phyloP scores from a whole-genome alignment of 92 coral and sea anemone genomes.

The Heteractis magnifica region DNA sequence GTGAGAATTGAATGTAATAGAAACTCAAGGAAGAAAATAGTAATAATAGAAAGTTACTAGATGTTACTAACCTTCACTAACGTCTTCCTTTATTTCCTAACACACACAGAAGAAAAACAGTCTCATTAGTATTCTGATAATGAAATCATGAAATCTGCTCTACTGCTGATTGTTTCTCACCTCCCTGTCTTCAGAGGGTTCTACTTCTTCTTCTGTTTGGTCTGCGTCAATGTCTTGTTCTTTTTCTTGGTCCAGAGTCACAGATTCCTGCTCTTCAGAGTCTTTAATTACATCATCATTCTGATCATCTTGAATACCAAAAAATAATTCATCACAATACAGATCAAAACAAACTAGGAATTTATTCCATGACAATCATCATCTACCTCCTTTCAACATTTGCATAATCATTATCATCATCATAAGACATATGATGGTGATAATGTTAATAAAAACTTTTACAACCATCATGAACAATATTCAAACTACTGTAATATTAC shows the following conservation, averaged over 20 bases:
- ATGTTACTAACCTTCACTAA: background rate
- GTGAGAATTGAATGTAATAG: background rate
- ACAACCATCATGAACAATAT: too few species aligned
- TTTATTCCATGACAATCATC: background rate
- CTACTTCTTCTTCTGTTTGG: background rate
- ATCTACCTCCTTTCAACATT: background rate
- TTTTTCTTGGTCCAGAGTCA: background rate
- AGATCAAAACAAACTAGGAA: background rate
- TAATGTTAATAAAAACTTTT: too few species aligned
- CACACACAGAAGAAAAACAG: too few species aligned
- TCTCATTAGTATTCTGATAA: background rate
- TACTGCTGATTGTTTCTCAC: background rate
- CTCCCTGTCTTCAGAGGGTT: background rate
- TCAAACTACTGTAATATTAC: too few species aligned
- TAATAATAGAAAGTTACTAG: too few species aligned
- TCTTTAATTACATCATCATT: constrained; percentile 50
- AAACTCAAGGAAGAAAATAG: too few species aligned
- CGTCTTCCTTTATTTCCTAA: background rate
- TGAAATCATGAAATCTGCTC: background rate
- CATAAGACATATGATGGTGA: background rate
- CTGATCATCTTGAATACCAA: constrained; percentile 47
- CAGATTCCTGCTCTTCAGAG: background rate
- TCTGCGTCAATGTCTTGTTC: background rate
- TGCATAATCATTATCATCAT: background rate
- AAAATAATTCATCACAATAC: background rate